A percentile compares a stretch with the other conserved stretches of the same genome.
Evolutionary conservation across 92 coral and sea anemone genomes (phyloP).

Genomic region (Umimayanthus kanabou): DNA sequence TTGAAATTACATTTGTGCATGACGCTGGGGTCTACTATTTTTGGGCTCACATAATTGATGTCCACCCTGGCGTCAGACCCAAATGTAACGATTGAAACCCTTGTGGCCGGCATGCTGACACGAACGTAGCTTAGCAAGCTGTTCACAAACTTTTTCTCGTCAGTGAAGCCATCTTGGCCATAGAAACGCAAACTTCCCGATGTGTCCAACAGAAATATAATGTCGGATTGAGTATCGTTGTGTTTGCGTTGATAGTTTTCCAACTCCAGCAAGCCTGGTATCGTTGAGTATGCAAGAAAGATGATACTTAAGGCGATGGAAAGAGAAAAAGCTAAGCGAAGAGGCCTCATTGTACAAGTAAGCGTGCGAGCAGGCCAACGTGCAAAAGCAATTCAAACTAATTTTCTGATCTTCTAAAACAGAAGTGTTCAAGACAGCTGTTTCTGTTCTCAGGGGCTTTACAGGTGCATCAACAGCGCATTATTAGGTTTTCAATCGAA

Average conservation of each 20-base stretch:
- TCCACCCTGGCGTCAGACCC: conserved; percentile 76
- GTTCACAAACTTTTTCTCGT: conserved; percentile 90
- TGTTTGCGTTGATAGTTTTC: conserved; percentile 74
- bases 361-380: not conserved
- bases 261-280: conserved; percentile 69
- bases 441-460: conserved; percentile 21
- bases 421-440: conserved; percentile 4
- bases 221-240: conserved; percentile 78
- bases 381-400: not conserved
- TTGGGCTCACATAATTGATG: conserved; percentile 78
- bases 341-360: conserved; percentile 8
- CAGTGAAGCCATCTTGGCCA: conserved; percentile 79
- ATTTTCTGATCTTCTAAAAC: not conserved
- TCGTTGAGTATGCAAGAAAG: conserved; percentile 2
- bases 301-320: not conserved
- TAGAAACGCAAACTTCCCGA: conserved; percentile 83
- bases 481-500: not conserved
- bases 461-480: conserved; percentile 14
- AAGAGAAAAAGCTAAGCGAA: not conserved
- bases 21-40: conserved; percentile 37
- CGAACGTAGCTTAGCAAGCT: conserved; percentile 74
- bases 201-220: conserved; percentile 87
- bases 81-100: conserved; percentile 90
- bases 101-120: conserved; percentile 73
- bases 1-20: conserved; percentile 95